These are phyloP conservation scores for sheep (Ovis aries) DNA, from an alignment of 2,113 vertebrate species.

Conservation along the genomic window DNA sequence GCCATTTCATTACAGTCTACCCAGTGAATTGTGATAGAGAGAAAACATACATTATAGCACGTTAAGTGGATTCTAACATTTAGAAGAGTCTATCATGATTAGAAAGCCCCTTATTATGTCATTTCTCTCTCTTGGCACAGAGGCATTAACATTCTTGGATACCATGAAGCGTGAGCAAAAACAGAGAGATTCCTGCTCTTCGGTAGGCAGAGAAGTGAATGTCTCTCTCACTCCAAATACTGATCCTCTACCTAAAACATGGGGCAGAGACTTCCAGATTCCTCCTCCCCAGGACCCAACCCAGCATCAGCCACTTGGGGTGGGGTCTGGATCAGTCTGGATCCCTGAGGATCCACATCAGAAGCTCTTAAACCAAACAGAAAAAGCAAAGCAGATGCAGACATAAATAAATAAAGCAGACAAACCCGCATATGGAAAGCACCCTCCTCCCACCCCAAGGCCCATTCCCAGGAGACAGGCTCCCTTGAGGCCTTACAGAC, in stretches of 20 bases:
- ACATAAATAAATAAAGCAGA: conserved; percentile 51
- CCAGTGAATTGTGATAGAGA: background rate
- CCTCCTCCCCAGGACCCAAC: background rate
- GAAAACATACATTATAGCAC: background rate
- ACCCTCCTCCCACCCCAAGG: background rate
- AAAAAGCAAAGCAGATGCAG: conserved; percentile 50
- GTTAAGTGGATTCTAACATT: background rate
- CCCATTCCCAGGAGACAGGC: conserved; percentile 35
- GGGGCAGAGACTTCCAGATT: background rate
- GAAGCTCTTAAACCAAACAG: conserved; percentile 7
- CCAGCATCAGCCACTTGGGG: background rate
- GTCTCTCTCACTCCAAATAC: background rate
- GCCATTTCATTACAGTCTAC: background rate
- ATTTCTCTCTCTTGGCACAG: background rate
- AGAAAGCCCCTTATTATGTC: background rate
- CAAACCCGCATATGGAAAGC: conserved; percentile 36
- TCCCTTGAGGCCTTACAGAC: conserved; percentile 46
- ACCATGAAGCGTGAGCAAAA: background rate
- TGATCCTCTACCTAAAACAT: background rate
- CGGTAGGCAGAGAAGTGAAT: background rate
- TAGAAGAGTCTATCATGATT: background rate
- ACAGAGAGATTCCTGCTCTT: background rate
- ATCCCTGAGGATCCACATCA: background rate
- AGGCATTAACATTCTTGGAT: background rate
- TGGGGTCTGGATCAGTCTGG: background rate